Percentiles rank a stretch among this genome's conserved stretches.
phyloP scores from a whole-genome alignment of 2,113 vertebrate species.

The Caranx melampygus region DNA sequence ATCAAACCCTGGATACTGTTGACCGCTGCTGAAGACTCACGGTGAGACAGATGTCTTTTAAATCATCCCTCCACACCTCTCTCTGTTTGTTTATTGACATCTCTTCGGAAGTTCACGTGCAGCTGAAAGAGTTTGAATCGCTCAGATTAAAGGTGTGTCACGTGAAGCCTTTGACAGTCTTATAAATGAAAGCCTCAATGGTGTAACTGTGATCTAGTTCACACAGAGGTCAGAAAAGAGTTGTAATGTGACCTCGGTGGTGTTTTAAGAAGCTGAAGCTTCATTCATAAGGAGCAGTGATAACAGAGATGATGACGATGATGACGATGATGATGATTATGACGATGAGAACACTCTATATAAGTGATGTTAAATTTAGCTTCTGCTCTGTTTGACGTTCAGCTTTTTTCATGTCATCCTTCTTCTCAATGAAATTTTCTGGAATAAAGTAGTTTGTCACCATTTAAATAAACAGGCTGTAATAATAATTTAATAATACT shows the following conservation, averaged over 20 bases:
- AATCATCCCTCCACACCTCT: neutral
- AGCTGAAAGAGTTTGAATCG: neutral
- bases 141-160: neutral
- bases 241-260: slow-evolving; percentile 64
- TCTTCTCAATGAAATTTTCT: neutral
- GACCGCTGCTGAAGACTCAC: slow-evolving; percentile 29
- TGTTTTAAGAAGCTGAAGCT: slow-evolving; percentile 29
- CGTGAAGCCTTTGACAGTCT: neutral
- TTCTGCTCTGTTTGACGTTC: neutral
- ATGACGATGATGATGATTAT: neutral
- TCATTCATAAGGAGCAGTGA: neutral
- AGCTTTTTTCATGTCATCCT: neutral
- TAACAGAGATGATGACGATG: slow-evolving; percentile 1
- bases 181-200: neutral
- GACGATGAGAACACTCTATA: neutral
- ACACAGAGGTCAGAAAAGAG: slow-evolving; percentile 23
- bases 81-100: neutral
- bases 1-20: slow-evolving; percentile 28
- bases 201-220: neutral
- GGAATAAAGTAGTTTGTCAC: neutral
- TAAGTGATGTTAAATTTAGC: slow-evolving; percentile 9
- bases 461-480: neutral
- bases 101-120: slow-evolving; percentile 33
- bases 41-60: slow-evolving; percentile 53
- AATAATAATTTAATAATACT: neutral